These are phyloP conservation scores for Drosophila aff. DNA, from an alignment of 1,140 invertebrate genomes.

Conservation along the genomic window DNA sequence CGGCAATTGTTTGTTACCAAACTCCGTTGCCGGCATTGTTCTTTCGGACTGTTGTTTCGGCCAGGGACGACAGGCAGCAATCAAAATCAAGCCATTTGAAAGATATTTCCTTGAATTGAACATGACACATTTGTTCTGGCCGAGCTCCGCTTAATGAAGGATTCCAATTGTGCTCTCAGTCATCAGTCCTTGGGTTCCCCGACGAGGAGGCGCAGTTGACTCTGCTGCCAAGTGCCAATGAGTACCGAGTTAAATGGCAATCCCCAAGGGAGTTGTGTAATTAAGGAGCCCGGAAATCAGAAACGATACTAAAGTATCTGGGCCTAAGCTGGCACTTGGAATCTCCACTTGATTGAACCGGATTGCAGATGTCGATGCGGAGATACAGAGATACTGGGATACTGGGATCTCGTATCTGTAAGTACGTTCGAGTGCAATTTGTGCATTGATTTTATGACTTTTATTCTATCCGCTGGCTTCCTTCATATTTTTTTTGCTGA, in stretches of 20 bases:
- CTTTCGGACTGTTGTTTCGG: conserved; percentile 28
- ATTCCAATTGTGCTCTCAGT: conserved; percentile 24
- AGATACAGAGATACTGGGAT: background rate
- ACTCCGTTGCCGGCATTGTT: conserved; percentile 33
- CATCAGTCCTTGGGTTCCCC: background rate
- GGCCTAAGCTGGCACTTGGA: background rate
- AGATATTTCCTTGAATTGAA: conserved; percentile 63
- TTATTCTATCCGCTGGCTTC: conserved; percentile 45
- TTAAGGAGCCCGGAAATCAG: conserved; percentile 15
- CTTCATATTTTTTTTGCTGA: conserved; percentile 7
- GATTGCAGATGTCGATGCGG: conserved; percentile 5
- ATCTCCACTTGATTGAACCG: conserved; percentile 15
- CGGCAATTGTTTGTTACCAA: conserved; percentile 35
- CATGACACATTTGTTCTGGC: conserved; percentile 59
- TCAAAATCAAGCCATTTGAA: conserved; percentile 63
- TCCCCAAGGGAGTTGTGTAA: conserved; percentile 7
- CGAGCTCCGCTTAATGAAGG: conserved; percentile 55
- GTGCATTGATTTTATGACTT: conserved; percentile 60
- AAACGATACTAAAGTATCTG: conserved; percentile 4
- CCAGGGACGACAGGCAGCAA: conserved; percentile 63
- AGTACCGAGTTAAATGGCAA: conserved; percentile 23
- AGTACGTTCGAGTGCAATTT: conserved; percentile 42
- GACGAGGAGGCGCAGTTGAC: background rate
- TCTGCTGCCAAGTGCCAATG: conserved; percentile 27
- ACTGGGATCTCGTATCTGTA: conserved; percentile 29